phyloP scores from a whole-genome alignment of 92 coral and sea anemone genomes.

The Diadumene lineata region DNA sequence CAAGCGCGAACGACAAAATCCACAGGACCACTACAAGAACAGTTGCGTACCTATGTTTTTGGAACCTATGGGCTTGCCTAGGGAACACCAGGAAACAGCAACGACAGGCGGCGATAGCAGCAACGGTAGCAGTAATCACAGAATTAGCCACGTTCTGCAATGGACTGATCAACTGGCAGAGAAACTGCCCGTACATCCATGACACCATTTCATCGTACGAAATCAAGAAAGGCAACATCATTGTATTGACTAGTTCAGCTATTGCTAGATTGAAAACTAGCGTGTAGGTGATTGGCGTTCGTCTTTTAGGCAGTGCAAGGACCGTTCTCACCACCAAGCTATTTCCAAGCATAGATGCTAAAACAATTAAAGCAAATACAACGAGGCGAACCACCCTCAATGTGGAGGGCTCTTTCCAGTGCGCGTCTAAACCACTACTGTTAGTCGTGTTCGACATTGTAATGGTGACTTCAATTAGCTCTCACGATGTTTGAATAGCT shows the following conservation, averaged over 20 bases:
- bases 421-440: neutral
- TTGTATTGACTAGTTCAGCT: constrained; percentile 52
- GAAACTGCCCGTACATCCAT: constrained; percentile 15
- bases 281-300: constrained; percentile 41
- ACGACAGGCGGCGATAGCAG: constrained; percentile 52
- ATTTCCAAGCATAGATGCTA: constrained; percentile 54
- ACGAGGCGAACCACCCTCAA: constrained; percentile 27
- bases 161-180: constrained; percentile 39
- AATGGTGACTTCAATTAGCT: no score
- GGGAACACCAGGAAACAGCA: constrained; percentile 26
- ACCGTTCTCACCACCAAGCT: constrained; percentile 42
- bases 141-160: constrained; percentile 35
- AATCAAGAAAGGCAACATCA: constrained; percentile 38
- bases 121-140: constrained; percentile 36
- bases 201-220: constrained; percentile 1
- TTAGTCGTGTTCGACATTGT: neutral
- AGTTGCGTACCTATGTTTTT: neutral
- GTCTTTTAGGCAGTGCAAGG: constrained; percentile 9
- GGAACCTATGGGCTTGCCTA: neutral
- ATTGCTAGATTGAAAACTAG: constrained; percentile 54
- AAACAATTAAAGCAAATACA: constrained; percentile 26
- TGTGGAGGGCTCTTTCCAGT: constrained; percentile 20
- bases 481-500: no score
- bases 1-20: constrained; percentile 29
- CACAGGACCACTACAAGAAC: constrained; percentile 19